These are phyloP conservation scores for Agapornis roseicollis DNA, from an alignment of 2,113 vertebrate species.

Conservation along the genomic window DNA sequence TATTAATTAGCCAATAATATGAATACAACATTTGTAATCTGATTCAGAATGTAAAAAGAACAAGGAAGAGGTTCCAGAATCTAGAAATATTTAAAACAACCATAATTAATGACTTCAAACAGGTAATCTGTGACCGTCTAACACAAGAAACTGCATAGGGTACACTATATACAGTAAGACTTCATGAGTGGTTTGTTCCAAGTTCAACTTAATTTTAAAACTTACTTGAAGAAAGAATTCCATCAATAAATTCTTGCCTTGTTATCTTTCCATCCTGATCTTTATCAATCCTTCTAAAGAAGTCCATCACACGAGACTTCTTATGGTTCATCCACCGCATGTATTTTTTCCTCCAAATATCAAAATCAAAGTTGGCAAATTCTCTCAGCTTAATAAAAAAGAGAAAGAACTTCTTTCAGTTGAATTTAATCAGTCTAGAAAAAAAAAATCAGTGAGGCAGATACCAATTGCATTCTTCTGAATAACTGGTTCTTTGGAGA, in stretches of 20 bases:
- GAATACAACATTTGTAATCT: background rate
- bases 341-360: constrained; percentile 97
- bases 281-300: constrained; percentile 98
- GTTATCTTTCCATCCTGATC: constrained; percentile 99
- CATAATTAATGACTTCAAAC: background rate
- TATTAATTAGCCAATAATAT: background rate
- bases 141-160: background rate
- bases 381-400: constrained; percentile 84
- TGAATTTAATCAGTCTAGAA: background rate
- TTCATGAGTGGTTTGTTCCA: background rate
- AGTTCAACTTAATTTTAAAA: background rate
- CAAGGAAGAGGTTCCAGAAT: background rate
- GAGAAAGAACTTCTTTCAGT: background rate
- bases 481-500: background rate
- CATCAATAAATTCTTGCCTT: constrained; percentile 96
- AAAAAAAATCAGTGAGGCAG: background rate
- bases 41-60: background rate
- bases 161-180: background rate
- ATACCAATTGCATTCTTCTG: background rate
- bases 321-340: constrained; percentile 99
- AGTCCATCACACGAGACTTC: constrained; percentile 98
- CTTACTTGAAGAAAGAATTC: constrained; percentile 98
- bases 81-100: background rate
- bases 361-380: constrained; percentile 98
- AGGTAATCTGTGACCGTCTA: background rate